Percentiles rank a stretch among this genome's conserved stretches.
Evolutionary conservation across 1,140 invertebrate genomes (phyloP).

Genomic region (Maniola jurtina): DNA sequence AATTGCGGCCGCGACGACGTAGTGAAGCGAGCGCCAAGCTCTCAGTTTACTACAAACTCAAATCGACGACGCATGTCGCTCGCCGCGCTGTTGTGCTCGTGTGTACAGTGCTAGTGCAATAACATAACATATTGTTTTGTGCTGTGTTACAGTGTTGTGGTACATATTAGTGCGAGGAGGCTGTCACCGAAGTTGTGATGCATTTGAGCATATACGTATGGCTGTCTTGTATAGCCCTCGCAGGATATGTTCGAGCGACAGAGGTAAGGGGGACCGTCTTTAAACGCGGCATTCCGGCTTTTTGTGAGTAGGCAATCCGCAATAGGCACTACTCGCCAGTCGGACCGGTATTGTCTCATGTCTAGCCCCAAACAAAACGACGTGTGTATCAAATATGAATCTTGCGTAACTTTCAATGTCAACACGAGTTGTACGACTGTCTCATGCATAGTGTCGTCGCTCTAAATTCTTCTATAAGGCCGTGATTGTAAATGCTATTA

Average conservation of each 20-base stretch:
- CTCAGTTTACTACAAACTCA: conserved; percentile 71
- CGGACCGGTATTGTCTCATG: conserved; percentile 46
- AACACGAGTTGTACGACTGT: conserved; percentile 50
- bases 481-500: conserved; percentile 39
- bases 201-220: conserved; percentile 79
- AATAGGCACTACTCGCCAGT: not conserved
- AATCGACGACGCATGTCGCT: conserved; percentile 61
- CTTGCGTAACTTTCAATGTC: conserved; percentile 78
- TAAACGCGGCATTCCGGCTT: conserved; percentile 71
- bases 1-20: conserved; percentile 51
- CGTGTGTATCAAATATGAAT: conserved; percentile 35
- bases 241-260: conserved; percentile 78
- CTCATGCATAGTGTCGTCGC: conserved; percentile 22
- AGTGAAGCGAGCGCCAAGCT: conserved; percentile 66
- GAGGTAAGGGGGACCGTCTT: conserved; percentile 76
- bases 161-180: conserved; percentile 53
- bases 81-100: conserved; percentile 57
- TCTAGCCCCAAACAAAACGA: conserved; percentile 18
- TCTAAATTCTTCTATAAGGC: conserved; percentile 41
- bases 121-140: conserved; percentile 74
- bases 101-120: conserved; percentile 72
- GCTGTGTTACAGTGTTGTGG: conserved; percentile 71
- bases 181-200: conserved; percentile 67
- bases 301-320: conserved; percentile 47
- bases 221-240: conserved; percentile 78